phyloP scores from a whole-genome alignment of 2,797 vertebrate species.

The Lycodopsis pacificus region DNA sequence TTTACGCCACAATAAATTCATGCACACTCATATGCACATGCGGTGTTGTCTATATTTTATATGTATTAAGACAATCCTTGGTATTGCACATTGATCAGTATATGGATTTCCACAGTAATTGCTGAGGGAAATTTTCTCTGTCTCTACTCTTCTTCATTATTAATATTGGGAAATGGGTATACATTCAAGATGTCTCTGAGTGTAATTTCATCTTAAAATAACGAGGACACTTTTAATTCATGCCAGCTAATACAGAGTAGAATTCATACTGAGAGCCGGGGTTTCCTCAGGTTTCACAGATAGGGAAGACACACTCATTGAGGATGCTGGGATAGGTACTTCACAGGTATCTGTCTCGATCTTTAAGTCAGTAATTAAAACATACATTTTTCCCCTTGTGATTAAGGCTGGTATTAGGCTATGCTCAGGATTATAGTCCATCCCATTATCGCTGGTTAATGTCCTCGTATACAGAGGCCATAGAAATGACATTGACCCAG shows the following conservation, averaged over 20 bases:
- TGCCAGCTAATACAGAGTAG: conserved; percentile 39
- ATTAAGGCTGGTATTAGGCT: conserved; percentile 82
- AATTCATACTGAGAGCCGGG: conserved; percentile 15
- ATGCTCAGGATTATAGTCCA: conserved; percentile 79
- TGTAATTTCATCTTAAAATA: conserved; percentile 74
- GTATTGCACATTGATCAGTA: conserved; percentile 87
- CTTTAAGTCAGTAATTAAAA: conserved; percentile 84
- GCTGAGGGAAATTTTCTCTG: conserved; percentile 82
- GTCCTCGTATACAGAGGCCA: conserved; percentile 73
- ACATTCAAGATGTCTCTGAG: conserved; percentile 74
- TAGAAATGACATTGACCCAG: conserved; percentile 74
- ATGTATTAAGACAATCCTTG: conserved; percentile 86
- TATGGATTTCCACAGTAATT: conserved; percentile 88
- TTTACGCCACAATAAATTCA: conserved; percentile 78
- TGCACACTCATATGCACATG: conserved; percentile 72
- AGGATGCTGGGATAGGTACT: conserved; percentile 58
- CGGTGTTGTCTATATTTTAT: conserved; percentile 81
- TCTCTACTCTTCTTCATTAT: conserved; percentile 84
- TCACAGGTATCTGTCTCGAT: conserved; percentile 75
- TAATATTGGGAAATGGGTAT: conserved; percentile 85
- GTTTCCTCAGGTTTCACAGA: conserved; percentile 66
- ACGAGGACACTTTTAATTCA: conserved; percentile 64
- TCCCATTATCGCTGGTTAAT: conserved; percentile 82
- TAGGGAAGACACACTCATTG: conserved; percentile 55
- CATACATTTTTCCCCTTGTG: conserved; percentile 75